Base-by-base conservation (phyloP, 1,140 invertebrate genomes). In the Macrobrachium nipponense region DNA sequence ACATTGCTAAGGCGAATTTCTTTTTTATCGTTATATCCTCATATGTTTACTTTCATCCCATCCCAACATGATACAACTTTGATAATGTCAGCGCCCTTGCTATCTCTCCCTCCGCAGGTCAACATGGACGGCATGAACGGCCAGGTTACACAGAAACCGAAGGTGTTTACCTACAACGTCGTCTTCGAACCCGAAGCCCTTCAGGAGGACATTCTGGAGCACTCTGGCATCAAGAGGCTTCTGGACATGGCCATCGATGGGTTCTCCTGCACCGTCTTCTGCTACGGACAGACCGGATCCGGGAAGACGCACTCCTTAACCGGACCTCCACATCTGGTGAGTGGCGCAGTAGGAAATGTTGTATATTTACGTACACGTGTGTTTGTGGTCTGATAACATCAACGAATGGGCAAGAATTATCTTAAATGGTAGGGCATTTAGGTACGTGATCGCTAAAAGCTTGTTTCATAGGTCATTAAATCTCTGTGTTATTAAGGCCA, bases 211-310 rank as follows among this genome's bases (percentile, higher is more conserved):
- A 93, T 97, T 64, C 91, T 97, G 58, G 95, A 96, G 91, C 95
- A 96, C 92, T 96, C 94, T 5, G 96, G 96, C 1, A 93, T 97
- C 60, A 96, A 95, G 90, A 93, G 95, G 58, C 94, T 98, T 15
- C 94, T 98, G 80, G 96, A 97, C 90, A 98, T 98, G 96, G 96
- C 96, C 15, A 93, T 98, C 6, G 96, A 97, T 89, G 97, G 97
- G 0, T 99, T 98, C 91, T 96, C 96, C 87, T 96, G 96, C 87
- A 99, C 98, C 5, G 95, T 94, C 14, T 96, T 98, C 91, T 98
- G 98, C 90, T 99, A 99, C 91, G 98, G 98, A 66, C 98, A 99
- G 92, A 99, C 98, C 0, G 98, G 98, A 27, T 97, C 96, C 90
- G 98, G 98, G 15, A 99, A 99, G 92, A 99, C 98, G 0, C 97